Base-by-base conservation (phyloP, 2,797 vertebrate species). In the Emys orbicularis region DNA sequence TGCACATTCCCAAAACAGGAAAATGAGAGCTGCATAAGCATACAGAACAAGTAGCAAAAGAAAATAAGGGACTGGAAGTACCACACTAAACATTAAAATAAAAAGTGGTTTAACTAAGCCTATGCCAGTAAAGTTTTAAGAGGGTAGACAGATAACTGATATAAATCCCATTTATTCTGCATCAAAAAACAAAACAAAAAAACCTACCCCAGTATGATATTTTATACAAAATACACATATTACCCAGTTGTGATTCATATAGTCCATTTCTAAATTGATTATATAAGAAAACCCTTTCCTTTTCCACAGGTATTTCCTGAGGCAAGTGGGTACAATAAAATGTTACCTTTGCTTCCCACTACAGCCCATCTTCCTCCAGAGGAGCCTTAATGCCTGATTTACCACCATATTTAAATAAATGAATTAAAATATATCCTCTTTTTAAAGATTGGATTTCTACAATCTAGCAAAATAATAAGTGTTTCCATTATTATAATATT, bases 1-100 rank as follows among this genome's bases (percentile, higher is more conserved):
- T 95, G 97, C 93, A 97, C 96, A 88, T 95, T 97, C 97, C 94
- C 94, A 97, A 97, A 97, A 97, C 95, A 93, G 94, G 95, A 97
- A 95, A 98, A 95, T 94, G 96, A 97, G 77, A 92, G 96, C 77
- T 95, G 97, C 90, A 95, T 83, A 96, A 98, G 97, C 96, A 97
- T 96, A 97, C 91, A 4, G 7, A 97, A 97, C 96, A 97, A 74
- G 97, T 87, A 96, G 97, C 93, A 96, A 97, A 97, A 98, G 97
- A 95, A 96, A 97, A 76, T 82, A 96, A 93, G 90, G 90, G 93
- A 94, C 93, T 81, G 79, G 88, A 96, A 97, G 74, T 94, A 96
- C 94, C 93, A 96, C 74, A 84, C 79, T 83, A 89, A 87, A 95
- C 96, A 83, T 94, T 94, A 89, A 95, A 93, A 90, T 87, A 95